Evolutionary conservation across 2,113 vertebrate species (phyloP).

Genomic region (Syngnathus typhle): DNA sequence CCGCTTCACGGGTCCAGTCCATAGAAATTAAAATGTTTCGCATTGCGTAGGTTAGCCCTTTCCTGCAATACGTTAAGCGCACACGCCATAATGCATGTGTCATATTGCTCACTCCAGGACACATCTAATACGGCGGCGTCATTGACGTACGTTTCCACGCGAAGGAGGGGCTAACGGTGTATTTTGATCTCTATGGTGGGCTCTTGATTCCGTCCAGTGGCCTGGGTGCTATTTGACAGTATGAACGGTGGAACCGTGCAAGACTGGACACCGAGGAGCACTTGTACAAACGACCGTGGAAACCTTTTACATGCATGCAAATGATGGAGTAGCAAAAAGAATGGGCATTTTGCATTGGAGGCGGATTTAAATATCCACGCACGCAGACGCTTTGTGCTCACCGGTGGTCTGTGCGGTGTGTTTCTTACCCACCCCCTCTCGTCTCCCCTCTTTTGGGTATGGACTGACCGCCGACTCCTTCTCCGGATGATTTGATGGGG

Average conservation of each 20-base stretch:
- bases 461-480: constrained; percentile 60
- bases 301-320: background rate
- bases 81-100: background rate
- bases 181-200: constrained; percentile 18
- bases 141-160: background rate
- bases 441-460: constrained; percentile 37
- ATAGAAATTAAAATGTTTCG: background rate
- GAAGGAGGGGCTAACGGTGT: background rate
- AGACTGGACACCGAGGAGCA: constrained; percentile 26
- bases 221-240: constrained; percentile 16
- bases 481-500: constrained; percentile 84
- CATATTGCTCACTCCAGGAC: background rate
- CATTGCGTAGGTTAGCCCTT: background rate
- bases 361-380: constrained; percentile 37
- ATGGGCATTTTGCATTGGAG: constrained; percentile 29
- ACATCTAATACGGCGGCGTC: background rate
- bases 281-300: constrained; percentile 23
- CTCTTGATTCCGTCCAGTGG: constrained; percentile 53
- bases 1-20: background rate
- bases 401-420: constrained; percentile 31
- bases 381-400: constrained; percentile 46
- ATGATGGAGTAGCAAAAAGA: constrained; percentile 7
- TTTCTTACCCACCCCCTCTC: constrained; percentile 46
- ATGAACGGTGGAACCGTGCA: constrained; percentile 19
- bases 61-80: background rate